Conservation (phyloP, 23 tunicate genomes). For the Clavelina lepadiformis region DNA sequence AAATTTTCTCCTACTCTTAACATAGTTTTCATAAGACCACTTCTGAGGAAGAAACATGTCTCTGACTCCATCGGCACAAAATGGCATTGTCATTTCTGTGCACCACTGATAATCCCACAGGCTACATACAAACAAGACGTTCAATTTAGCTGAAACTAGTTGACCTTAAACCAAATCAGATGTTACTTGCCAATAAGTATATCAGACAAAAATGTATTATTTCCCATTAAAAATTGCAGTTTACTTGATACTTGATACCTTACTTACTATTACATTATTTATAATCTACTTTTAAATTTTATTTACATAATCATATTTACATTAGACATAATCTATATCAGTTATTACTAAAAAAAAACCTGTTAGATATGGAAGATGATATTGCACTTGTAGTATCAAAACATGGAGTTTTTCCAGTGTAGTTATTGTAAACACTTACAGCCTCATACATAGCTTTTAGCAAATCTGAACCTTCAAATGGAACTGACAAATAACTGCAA, state of each 20-base stretch:
- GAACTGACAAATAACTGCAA: conserved; percentile 40
- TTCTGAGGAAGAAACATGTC: conserved; percentile 67
- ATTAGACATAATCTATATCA: too few relatives aligned
- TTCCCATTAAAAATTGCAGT: too few relatives aligned
- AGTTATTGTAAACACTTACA: conserved; percentile 61
- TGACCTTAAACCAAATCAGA: too few relatives aligned
- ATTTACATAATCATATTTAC: too few relatives aligned
- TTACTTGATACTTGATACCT: too few relatives aligned
- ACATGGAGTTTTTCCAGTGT: conserved; percentile 51
- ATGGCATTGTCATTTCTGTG: conserved; percentile 76
- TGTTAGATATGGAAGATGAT: conserved; percentile 16
- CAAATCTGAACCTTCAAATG: conserved; percentile 35
- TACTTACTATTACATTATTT: too few relatives aligned
- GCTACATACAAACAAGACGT: conserved; percentile 6
- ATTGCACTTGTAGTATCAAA: conserved; percentile 9
- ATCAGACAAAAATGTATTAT: too few relatives aligned
- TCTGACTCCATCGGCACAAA: conserved; percentile 37
- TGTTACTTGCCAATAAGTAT: too few relatives aligned
- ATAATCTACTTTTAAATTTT: too few relatives aligned
- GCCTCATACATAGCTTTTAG: conserved; percentile 43
- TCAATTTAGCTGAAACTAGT: not conserved
- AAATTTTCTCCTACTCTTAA: conserved; percentile 4
- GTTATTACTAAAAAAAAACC: too few relatives aligned
- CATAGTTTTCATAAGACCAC: conserved; percentile 30
- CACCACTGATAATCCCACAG: conserved; percentile 71